Conservation (phyloP, 2,113 vertebrate genomes). For the Boulengeromyrus knoepffleri region DNA sequence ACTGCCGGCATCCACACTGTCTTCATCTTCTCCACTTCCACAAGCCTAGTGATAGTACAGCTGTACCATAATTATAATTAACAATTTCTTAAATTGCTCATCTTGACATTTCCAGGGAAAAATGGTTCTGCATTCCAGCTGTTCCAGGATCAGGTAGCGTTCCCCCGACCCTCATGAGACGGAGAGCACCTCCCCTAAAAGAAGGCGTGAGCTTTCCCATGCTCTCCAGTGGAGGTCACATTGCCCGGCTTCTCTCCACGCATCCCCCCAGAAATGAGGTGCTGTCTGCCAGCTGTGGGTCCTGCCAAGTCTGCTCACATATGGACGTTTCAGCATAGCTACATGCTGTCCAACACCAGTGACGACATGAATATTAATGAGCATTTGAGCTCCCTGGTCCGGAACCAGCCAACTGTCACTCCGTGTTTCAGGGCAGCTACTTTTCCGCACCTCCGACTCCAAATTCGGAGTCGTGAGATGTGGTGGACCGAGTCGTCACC, state of each 20-base stretch:
- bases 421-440: not conserved
- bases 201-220: not conserved
- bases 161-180: not conserved
- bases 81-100: not conserved
- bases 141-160: not conserved
- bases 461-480: not conserved
- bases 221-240: not conserved
- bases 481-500: not conserved
- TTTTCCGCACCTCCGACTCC: not conserved
- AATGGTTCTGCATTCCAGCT: not conserved
- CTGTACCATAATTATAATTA: not conserved
- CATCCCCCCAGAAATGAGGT: not conserved
- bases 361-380: not conserved
- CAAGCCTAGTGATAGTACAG: not conserved
- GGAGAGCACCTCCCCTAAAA: not conserved
- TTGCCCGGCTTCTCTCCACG: not conserved
- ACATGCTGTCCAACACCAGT: not conserved
- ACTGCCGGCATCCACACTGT: not conserved
- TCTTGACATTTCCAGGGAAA: not conserved
- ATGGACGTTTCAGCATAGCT: not conserved
- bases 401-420: not conserved
- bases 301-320: not conserved
- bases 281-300: not conserved
- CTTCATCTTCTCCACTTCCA: not conserved
- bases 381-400: not conserved